Evolutionary conservation across 2,888 invertebrate species (phyloP).

Genomic region (Deroplatys truncata): DNA sequence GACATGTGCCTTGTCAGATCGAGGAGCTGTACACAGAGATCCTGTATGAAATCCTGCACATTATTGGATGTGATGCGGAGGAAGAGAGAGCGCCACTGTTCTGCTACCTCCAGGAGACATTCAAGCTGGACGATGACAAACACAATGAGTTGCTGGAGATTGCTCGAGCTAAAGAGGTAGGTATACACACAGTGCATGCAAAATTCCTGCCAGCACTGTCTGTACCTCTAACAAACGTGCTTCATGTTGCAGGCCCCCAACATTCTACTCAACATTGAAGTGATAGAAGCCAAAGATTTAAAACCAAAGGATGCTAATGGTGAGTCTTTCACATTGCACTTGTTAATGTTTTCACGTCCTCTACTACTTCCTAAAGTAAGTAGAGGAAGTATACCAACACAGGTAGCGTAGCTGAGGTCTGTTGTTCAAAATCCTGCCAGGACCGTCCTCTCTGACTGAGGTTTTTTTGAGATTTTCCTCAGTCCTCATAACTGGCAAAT

Average conservation of each 20-base stretch:
- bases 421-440: no score
- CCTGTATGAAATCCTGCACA: conserved; percentile 77
- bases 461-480: not conserved
- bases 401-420: not conserved
- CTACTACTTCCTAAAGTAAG: no score
- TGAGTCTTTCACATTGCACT: conserved; percentile 28
- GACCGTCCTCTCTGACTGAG: not conserved
- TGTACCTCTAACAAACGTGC: not conserved
- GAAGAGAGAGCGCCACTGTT: conserved; percentile 65
- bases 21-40: conserved; percentile 84
- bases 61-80: conserved; percentile 75
- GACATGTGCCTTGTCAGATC: conserved; percentile 55
- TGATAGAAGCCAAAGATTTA: conserved; percentile 81
- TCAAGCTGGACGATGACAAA: conserved; percentile 70
- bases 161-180: conserved; percentile 67
- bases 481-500: no score
- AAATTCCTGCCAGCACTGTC: not conserved
- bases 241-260: conserved; percentile 60
- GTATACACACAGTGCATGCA: not conserved
- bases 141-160: conserved; percentile 67
- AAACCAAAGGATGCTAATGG: conserved; percentile 81
- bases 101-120: conserved; percentile 75
- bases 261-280: conserved; percentile 76
- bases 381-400: no score
- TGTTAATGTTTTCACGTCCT: no score